Conservation (phyloP, 2,888 invertebrate species). For the Trypoxylon attenuatum region DNA sequence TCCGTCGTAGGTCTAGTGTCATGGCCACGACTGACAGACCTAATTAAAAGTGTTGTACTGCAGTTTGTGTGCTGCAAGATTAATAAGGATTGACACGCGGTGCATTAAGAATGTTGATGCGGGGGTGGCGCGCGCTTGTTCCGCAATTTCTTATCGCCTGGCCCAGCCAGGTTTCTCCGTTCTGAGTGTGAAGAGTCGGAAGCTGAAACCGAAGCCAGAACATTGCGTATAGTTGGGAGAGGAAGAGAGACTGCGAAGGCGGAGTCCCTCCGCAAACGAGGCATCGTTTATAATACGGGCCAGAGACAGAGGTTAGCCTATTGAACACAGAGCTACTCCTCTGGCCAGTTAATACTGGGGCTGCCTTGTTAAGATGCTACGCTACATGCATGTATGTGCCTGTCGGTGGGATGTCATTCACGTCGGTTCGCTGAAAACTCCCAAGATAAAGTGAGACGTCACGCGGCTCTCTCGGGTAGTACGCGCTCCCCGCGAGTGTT, state of each 20-base stretch:
- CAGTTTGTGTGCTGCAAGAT: conserved; percentile 4
- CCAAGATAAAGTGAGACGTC: conserved; percentile 8
- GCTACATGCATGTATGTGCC: no score
- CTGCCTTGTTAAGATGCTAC: conserved; percentile 16
- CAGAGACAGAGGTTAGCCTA: conserved; percentile 42
- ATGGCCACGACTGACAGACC: not conserved
- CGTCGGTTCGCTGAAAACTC: conserved; percentile 35
- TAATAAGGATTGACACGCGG: conserved; percentile 9
- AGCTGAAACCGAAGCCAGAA: no score
- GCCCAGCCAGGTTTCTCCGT: not conserved
- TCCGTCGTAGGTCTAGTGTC: no score
- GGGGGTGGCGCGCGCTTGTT: conserved; percentile 15
- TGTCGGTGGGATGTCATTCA: conserved; percentile 40
- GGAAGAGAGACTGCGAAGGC: no score
- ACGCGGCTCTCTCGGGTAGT: not conserved
- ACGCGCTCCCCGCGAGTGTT: no score
- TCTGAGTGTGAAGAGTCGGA: not conserved
- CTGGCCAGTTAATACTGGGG: conserved; percentile 42
- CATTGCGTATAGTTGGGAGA: no score
- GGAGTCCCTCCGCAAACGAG: no score
- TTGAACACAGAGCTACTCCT: conserved; percentile 46
- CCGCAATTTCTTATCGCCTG: conserved; percentile 39
- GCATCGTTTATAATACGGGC: no score
- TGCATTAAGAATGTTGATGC: conserved; percentile 25
- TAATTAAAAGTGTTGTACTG: not conserved